Evolutionary conservation across 2,888 invertebrate species (phyloP).

Genomic region (Coenonympha glycerion): DNA sequence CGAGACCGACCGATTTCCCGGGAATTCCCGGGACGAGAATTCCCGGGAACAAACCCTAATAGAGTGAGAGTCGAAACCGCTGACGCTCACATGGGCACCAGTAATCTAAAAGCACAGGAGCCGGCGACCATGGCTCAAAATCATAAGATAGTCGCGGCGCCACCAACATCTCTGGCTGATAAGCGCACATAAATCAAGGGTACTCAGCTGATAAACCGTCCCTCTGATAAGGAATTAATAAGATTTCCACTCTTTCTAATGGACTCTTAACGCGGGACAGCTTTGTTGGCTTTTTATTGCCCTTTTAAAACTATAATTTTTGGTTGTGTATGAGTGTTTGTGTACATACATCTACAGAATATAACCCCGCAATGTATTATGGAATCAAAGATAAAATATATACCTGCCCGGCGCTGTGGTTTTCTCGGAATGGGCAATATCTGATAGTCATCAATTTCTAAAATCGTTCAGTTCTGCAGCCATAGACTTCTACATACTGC

Average conservation of each 20-base stretch:
- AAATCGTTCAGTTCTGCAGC: no score
- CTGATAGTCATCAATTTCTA: no score
- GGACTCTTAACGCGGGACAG: conserved; percentile 36
- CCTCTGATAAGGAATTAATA: conserved; percentile 39
- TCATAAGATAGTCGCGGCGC: conserved; percentile 38
- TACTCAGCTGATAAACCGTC: conserved; percentile 36
- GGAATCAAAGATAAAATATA: no score
- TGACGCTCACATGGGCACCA: not conserved
- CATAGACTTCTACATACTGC: no score
- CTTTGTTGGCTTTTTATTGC: conserved; percentile 27
- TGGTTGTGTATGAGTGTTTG: not conserved
- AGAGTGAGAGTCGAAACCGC: no score
- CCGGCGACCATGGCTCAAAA: conserved; percentile 29
- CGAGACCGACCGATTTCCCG: no score
- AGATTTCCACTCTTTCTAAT: conserved; percentile 34
- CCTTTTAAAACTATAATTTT: conserved; percentile 22
- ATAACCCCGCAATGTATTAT: no score
- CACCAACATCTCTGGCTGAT: conserved; percentile 39
- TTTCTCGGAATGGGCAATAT: no score
- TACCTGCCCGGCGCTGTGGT: no score
- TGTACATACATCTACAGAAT: not conserved
- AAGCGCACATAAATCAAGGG: conserved; percentile 43
- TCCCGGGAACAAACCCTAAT: no score
- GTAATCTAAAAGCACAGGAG: conserved; percentile 20
- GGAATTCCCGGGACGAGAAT: no score